Conservation (phyloP, 2,888 invertebrate species). For the Coelopa pilipes region DNA sequence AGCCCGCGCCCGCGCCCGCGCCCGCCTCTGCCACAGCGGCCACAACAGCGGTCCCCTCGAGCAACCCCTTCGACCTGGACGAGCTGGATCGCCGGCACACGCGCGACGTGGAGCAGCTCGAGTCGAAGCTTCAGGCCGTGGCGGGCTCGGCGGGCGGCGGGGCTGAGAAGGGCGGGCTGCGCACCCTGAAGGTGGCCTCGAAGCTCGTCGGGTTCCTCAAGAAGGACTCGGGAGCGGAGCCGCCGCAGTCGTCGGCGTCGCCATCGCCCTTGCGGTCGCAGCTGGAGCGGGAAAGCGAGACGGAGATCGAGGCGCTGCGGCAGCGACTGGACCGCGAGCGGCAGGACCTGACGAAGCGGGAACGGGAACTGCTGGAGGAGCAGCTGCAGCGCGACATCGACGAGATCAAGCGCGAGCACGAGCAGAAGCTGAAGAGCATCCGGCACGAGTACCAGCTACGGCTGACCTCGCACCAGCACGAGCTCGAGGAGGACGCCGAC, state of each 20-base stretch:
- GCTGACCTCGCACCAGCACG: constrained; percentile 67
- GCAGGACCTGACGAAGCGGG: constrained; percentile 67
- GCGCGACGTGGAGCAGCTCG: constrained; percentile 67
- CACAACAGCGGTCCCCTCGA: constrained; percentile 58
- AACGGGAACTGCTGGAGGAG: constrained; percentile 64
- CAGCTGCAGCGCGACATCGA: constrained; percentile 60
- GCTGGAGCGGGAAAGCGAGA: constrained; percentile 55
- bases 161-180: constrained; percentile 57
- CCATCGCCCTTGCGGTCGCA: constrained; percentile 24
- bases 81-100: constrained; percentile 59
- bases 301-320: constrained; percentile 47
- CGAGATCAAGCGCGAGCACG: constrained; percentile 55
- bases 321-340: constrained; percentile 65
- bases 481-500: constrained; percentile 68
- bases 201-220: constrained; percentile 57
- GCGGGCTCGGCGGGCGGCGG: constrained; percentile 45
- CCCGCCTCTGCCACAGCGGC: constrained; percentile 48
- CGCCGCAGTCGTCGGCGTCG: constrained; percentile 25
- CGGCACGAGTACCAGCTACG: constrained; percentile 63
- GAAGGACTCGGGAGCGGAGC: constrained; percentile 43
- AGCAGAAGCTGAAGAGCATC: constrained; percentile 65
- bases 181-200: constrained; percentile 56
- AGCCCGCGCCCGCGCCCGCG: constrained; percentile 59
- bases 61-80: constrained; percentile 69
- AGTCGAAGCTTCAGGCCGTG: constrained; percentile 66